Conservation (phyloP, 2,113 vertebrate genomes). For the Misgurnus anguillicaudatus region DNA sequence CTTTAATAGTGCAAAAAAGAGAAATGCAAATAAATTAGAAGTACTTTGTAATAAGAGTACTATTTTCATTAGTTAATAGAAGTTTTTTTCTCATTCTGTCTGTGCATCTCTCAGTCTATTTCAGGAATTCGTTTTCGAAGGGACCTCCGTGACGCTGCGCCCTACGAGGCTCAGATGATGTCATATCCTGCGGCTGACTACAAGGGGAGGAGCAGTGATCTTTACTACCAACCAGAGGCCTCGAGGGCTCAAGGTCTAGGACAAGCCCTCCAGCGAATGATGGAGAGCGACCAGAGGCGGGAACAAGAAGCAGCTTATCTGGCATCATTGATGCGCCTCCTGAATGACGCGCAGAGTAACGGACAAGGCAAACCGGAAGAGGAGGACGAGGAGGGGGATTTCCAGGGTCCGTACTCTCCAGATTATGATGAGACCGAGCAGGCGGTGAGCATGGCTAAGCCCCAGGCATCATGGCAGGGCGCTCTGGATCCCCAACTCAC, state of each 20-base stretch:
- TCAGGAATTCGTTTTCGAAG: conserved; percentile 68
- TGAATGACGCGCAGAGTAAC: conserved; percentile 64
- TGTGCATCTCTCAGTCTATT: conserved; percentile 60
- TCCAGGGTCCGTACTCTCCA: conserved; percentile 57
- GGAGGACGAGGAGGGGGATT: conserved; percentile 63
- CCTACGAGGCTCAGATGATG: conserved; percentile 74
- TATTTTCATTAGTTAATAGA: too few species aligned
- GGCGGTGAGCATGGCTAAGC: conserved; percentile 65
- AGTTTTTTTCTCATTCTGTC: neutral
- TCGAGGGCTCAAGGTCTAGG: conserved; percentile 69
- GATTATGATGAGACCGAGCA: conserved; percentile 77
- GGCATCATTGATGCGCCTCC: conserved; percentile 72
- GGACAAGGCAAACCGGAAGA: conserved; percentile 60
- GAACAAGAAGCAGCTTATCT: conserved; percentile 74
- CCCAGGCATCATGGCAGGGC: conserved; percentile 59
- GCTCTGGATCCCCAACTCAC: conserved; percentile 70
- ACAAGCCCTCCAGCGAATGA: conserved; percentile 75
- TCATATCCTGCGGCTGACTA: conserved; percentile 61
- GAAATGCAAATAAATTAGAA: too few species aligned
- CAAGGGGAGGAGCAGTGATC: conserved; percentile 56
- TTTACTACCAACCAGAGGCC: conserved; percentile 68
- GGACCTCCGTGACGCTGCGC: conserved; percentile 65
- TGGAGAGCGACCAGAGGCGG: conserved; percentile 74
- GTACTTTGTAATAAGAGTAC: too few species aligned
- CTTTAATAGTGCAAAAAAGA: too few species aligned